Conservation (phyloP, 2,888 invertebrate genomes). For the Pterostichus madidus region DNA sequence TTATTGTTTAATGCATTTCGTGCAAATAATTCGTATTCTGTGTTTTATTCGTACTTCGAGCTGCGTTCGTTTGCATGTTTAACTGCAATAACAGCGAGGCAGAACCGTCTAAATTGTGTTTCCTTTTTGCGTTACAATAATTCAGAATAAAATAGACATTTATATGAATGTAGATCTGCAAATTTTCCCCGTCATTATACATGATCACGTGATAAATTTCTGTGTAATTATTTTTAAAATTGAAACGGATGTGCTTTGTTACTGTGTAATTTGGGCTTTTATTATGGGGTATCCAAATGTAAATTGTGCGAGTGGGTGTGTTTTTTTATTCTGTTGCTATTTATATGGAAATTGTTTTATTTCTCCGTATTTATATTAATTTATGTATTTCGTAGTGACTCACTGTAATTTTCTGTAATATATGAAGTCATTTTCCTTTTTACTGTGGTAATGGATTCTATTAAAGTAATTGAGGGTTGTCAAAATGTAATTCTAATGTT, state of each 20-base stretch:
- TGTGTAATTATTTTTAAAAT: conserved; percentile 61
- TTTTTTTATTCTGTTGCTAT: conserved; percentile 25
- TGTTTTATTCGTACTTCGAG: conserved; percentile 29
- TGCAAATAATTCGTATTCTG: conserved; percentile 44
- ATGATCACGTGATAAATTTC: conserved; percentile 59
- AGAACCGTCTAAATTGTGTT: conserved; percentile 59
- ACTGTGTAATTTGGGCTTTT: conserved; percentile 35
- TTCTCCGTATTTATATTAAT: conserved; percentile 33
- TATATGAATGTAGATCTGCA: conserved; percentile 57
- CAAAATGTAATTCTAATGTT: conserved; percentile 1
- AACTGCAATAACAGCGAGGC: conserved; percentile 46
- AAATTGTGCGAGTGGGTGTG: conserved; percentile 11
- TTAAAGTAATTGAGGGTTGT: conserved; percentile 18
- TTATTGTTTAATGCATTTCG: conserved; percentile 52
- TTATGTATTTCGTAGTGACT: conserved; percentile 14
- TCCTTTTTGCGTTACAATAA: conserved; percentile 60
- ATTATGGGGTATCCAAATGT: conserved; percentile 35
- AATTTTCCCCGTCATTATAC: conserved; percentile 42
- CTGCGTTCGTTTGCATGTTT: conserved; percentile 54
- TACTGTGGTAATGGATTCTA: conserved; percentile 19
- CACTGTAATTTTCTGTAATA: conserved; percentile 20
- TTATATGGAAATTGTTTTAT: conserved; percentile 41
- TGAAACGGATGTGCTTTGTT: conserved; percentile 43
- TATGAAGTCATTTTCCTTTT: conserved; percentile 28
- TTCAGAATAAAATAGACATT: conserved; percentile 63